phyloP scores from a whole-genome alignment of 1,140 invertebrate genomes.

The Zophobas atratus region DNA sequence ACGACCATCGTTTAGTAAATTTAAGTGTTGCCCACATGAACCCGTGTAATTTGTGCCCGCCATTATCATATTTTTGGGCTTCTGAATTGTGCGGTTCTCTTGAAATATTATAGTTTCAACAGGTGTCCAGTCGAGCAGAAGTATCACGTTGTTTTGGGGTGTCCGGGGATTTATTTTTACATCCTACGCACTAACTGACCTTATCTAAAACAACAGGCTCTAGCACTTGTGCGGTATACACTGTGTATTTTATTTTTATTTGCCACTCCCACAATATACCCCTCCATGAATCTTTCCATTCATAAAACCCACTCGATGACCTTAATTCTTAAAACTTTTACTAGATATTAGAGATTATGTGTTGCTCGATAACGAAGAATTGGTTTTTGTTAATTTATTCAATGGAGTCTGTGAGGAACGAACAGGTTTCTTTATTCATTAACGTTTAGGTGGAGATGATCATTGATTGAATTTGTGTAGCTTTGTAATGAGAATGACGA shows the following conservation, averaged over 20 bases:
- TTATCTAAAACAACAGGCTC: conserved; percentile 39
- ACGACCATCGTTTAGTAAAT: conserved; percentile 6
- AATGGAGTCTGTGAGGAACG: neutral
- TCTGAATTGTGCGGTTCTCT: conserved; percentile 1
- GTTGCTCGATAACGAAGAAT: conserved; percentile 10
- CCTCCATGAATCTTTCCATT: conserved; percentile 50
- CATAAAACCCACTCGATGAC: conserved; percentile 55
- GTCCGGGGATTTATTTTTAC: conserved; percentile 44
- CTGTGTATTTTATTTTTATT: conserved; percentile 26
- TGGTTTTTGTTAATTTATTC: conserved; percentile 26
- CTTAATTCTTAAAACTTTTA: conserved; percentile 49
- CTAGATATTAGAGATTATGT: conserved; percentile 10
- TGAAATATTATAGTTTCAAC: conserved; percentile 21
- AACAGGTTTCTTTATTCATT: conserved; percentile 19
- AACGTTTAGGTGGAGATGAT: conserved; percentile 11
- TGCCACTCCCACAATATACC: conserved; percentile 47
- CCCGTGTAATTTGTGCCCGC: conserved; percentile 11
- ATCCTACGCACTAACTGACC: conserved; percentile 46
- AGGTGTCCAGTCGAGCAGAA: conserved; percentile 32
- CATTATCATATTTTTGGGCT: conserved; percentile 35
- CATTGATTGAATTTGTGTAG: neutral
- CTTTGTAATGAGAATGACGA: neutral
- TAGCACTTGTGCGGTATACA: conserved; percentile 26
- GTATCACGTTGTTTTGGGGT: conserved; percentile 36
- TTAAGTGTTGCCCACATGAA: conserved; percentile 3